Evolutionary conservation across 2,797 vertebrate species (phyloP).

Genomic region (Lateolabrax maculatus): DNA sequence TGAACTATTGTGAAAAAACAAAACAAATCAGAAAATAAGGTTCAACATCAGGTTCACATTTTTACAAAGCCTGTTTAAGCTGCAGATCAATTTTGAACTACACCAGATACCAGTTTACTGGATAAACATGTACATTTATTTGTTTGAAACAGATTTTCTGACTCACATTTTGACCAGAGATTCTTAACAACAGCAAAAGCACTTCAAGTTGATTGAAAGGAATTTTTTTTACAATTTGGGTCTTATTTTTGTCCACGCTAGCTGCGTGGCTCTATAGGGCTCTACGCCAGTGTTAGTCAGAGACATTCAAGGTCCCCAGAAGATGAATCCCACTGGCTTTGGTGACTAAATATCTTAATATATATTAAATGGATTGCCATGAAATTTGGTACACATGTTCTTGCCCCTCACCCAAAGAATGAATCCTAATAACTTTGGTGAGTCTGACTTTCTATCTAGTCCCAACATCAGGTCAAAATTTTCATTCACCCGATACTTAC

Average conservation of each 20-base stretch:
- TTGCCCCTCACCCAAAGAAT: too few relatives aligned
- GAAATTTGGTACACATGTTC: too few relatives aligned
- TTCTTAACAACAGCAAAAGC: neutral
- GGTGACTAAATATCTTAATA: neutral
- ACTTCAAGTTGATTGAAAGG: neutral
- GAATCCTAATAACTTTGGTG: neutral
- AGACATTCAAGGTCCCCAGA: too few relatives aligned
- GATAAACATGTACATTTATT: neutral
- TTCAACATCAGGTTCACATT: neutral
- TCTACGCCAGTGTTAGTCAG: neutral
- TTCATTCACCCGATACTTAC: neutral
- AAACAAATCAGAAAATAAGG: neutral
- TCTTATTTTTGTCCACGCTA: neutral
- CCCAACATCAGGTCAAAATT: neutral
- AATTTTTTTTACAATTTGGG: neutral
- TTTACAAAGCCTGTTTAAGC: neutral
- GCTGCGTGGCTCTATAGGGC: neutral
- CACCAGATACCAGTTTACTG: neutral
- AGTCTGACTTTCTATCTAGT: neutral
- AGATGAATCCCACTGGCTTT: too few relatives aligned
- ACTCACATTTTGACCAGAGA: neutral
- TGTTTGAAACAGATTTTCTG: neutral
- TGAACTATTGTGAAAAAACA: constrained; percentile 44
- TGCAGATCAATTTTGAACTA: neutral
- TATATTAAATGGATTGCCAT: neutral